Conservation (phyloP, 2,888 invertebrate genomes). For the Morpho achilles region DNA sequence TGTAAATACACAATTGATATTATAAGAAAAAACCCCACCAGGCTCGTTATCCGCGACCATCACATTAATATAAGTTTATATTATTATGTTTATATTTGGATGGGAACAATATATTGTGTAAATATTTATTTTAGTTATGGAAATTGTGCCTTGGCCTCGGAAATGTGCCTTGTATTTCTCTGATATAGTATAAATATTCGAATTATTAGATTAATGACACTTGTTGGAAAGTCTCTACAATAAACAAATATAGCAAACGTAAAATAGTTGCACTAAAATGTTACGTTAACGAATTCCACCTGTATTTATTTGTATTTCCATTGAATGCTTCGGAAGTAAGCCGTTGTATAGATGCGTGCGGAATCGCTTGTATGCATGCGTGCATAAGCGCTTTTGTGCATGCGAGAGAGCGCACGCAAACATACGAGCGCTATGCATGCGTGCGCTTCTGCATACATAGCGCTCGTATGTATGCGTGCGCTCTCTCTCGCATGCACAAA, state of each 20-base stretch:
- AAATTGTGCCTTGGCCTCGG: constrained; percentile 5
- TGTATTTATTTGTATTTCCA: too few species aligned
- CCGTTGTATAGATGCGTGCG: not conserved
- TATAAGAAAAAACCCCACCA: constrained; percentile 18
- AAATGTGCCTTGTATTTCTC: constrained; percentile 17
- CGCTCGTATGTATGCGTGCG: not conserved
- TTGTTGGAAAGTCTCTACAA: not conserved
- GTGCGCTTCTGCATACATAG: too few species aligned
- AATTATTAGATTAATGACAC: not conserved
- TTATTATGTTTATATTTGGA: constrained; percentile 5
- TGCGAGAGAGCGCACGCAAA: too few species aligned
- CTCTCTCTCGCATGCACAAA: not conserved
- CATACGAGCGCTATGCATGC: not conserved
- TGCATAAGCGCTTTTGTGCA: not conserved
- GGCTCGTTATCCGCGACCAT: constrained; percentile 20
- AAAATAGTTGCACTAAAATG: too few species aligned
- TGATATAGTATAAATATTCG: constrained; percentile 2
- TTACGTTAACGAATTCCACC: too few species aligned
- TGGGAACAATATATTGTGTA: constrained; percentile 11
- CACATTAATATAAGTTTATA: constrained; percentile 18
- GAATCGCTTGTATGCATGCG: not conserved
- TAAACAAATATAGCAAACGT: too few species aligned
- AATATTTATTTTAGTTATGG: constrained; percentile 12
- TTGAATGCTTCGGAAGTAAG: too few species aligned
- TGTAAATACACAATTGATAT: constrained; percentile 17